A percentile compares a stretch with the other conserved stretches of the same genome.
These are phyloP conservation scores for Macroteleia sp. DNA, from an alignment of 2,888 invertebrate genomes.

Conservation along the genomic window DNA sequence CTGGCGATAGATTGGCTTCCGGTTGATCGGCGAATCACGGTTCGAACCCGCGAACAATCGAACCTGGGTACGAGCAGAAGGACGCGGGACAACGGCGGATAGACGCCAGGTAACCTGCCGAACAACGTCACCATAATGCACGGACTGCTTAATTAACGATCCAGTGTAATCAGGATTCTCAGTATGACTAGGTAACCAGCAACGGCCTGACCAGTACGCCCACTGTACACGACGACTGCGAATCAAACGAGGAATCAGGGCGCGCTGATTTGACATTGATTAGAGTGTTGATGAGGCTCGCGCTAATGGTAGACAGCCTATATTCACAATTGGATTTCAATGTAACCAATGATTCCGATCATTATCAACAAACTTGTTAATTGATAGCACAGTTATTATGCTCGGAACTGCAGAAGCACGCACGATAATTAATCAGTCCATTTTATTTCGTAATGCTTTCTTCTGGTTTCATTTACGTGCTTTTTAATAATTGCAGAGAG, in stretches of 20 bases:
- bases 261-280: constrained; percentile 71
- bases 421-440: no score
- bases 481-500: no score
- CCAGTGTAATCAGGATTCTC: constrained; percentile 75
- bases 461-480: no score
- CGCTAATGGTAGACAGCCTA: constrained; percentile 54
- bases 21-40: constrained; percentile 61
- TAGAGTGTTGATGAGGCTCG: constrained; percentile 74
- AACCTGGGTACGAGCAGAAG: no score
- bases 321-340: constrained; percentile 43
- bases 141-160: constrained; percentile 75
- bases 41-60: constrained; percentile 49
- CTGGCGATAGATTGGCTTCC: constrained; percentile 66
- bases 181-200: constrained; percentile 67
- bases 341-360: constrained; percentile 29
- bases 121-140: constrained; percentile 34
- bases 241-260: no score
- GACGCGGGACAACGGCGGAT: constrained; percentile 23
- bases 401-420: no score
- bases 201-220: constrained; percentile 61
- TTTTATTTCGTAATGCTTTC: no score
- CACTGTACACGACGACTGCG: no score
- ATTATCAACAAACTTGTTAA: constrained; percentile 37
- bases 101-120: not conserved
- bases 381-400: constrained; percentile 9